A percentile compares a stretch with the other conserved stretches of the same genome.
phyloP scores from a whole-genome alignment of 2,888 invertebrate genomes.

The Eubasilissa splendida region DNA sequence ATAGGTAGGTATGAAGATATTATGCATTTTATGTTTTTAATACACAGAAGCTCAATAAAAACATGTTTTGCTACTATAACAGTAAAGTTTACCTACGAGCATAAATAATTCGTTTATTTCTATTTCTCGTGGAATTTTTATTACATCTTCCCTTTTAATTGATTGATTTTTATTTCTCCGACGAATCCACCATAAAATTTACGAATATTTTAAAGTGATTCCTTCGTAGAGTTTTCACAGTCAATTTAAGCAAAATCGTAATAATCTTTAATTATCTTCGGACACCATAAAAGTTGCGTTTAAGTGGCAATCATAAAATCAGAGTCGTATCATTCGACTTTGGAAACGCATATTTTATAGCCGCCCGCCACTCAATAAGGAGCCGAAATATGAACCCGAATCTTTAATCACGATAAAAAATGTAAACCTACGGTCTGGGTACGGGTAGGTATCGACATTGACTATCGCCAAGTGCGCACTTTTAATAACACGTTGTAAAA shows the following conservation, averaged over 20 bases:
- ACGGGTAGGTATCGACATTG: too few relatives aligned
- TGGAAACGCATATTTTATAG: slow-evolving; percentile 12
- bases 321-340: neutral
- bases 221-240: neutral
- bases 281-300: slow-evolving; percentile 20
- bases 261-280: neutral
- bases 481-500: slow-evolving; percentile 19
- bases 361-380: slow-evolving; percentile 11
- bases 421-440: neutral
- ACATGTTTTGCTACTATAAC: too few relatives aligned
- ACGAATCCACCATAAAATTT: neutral
- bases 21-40: too few relatives aligned
- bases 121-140: too few relatives aligned
- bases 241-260: neutral
- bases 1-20: too few relatives aligned
- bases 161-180: slow-evolving; percentile 7
- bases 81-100: too few relatives aligned
- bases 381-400: neutral
- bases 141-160: slow-evolving; percentile 4
- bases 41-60: too few relatives aligned
- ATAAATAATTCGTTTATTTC: too few relatives aligned
- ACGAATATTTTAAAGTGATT: neutral
- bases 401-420: slow-evolving; percentile 1
- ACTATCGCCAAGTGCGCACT: neutral
- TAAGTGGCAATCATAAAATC: slow-evolving; percentile 22